A percentile compares a stretch with the other conserved stretches of the same genome.
phyloP scores from a whole-genome alignment of 2,888 invertebrate genomes.

The Oegoconia quadripuncta region DNA sequence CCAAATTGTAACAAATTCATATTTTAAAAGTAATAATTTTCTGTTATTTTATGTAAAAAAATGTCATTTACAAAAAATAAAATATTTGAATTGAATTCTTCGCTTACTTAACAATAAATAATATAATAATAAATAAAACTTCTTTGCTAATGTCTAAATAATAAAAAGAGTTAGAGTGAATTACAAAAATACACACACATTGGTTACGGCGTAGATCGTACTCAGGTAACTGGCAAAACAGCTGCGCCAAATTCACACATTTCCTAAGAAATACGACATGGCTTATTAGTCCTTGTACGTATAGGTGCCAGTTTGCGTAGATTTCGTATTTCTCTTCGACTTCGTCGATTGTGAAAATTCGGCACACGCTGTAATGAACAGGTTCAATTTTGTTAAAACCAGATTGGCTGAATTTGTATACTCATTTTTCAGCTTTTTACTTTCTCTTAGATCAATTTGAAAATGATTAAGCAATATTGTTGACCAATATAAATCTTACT shows the following conservation, averaged over 20 bases:
- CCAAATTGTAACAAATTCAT: no score
- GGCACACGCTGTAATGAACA: not conserved
- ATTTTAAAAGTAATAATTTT: no score
- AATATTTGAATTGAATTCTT: no score
- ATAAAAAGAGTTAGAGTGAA: no score
- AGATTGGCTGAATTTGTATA: conserved; percentile 15
- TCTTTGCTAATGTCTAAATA: conserved; percentile 8
- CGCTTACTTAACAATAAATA: no score
- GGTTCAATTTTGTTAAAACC: not conserved
- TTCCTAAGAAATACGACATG: conserved; percentile 50
- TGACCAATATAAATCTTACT: no score
- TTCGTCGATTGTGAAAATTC: not conserved
- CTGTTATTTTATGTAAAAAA: no score
- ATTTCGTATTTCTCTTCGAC: conserved; percentile 22
- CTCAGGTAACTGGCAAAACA: conserved; percentile 44
- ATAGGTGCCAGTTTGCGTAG: conserved; percentile 21
- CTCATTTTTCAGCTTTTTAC: no score
- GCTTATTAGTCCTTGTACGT: conserved; percentile 52
- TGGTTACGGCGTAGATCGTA: conserved; percentile 15
- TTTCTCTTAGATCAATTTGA: no score
- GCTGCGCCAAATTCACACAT: conserved; percentile 58
- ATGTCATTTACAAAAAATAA: no score
- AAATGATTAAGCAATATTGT: no score
- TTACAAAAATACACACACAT: conserved; percentile 20
- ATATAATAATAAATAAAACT: no score